phyloP scores from a whole-genome alignment of 2,113 vertebrate genomes.

The Anseranas semipalmata region DNA sequence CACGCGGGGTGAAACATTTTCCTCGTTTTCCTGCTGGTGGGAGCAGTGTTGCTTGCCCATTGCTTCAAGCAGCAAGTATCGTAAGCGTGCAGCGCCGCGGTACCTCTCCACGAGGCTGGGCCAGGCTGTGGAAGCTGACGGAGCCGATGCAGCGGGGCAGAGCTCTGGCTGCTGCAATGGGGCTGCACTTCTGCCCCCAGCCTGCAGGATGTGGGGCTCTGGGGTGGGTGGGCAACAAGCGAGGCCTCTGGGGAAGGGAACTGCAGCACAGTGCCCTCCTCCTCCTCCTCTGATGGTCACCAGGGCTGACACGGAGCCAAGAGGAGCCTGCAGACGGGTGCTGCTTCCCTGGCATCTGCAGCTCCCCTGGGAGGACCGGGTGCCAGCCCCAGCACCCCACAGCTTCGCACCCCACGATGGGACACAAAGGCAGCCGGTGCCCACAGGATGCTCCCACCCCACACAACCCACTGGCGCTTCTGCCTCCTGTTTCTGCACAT shows the following conservation, averaged over 20 bases:
- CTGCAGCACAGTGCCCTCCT: not conserved
- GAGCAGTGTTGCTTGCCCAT: not conserved
- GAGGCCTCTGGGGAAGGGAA: too few relatives aligned
- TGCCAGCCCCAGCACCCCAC: not conserved
- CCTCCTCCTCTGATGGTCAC: not conserved
- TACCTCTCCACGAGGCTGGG: accelerated
- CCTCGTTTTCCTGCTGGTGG: not conserved
- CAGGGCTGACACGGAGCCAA: not conserved
- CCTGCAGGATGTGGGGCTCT: not conserved
- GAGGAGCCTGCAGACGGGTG: not conserved
- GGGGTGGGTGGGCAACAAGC: not conserved
- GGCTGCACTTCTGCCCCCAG: not conserved
- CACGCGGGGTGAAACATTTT: accelerated
- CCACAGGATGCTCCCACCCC: not conserved
- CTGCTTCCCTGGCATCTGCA: not conserved
- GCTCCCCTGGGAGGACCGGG: not conserved
- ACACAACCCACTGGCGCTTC: accelerated
- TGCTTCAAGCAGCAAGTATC: not conserved
- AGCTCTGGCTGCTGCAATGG: accelerated
- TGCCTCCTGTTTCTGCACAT: not conserved
- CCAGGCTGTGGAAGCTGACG: not conserved
- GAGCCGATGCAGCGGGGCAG: accelerated
- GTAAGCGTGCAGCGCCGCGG: accelerated
- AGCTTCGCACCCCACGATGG: accelerated
- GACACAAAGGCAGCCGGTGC: not conserved